Base-by-base conservation (phyloP, 2,113 vertebrate genomes). In the Vulpes vulpes region DNA sequence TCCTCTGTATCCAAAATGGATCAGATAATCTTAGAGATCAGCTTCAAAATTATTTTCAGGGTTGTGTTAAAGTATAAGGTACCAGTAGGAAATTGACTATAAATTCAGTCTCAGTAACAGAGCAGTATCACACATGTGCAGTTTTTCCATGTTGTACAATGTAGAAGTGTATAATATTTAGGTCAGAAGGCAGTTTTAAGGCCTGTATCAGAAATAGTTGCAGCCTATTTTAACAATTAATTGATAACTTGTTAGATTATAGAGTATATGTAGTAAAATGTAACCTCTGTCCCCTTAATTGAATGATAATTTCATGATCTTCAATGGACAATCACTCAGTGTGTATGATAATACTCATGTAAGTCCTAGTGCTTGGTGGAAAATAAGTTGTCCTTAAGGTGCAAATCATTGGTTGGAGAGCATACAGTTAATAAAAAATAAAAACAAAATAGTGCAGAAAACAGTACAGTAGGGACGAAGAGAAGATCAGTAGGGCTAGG, bases 21-120 rank as follows among this genome's bases (percentile, higher is more conserved):
- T 92, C 62, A 95, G 32, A 90, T 97, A 74, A 84, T 80, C 60
- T 93, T 89, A 95, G 73, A 94, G 94, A 87, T 14, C 12, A 59
- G 16, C 89, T 96, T 80, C 82, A 96, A 5, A 95, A 65, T 93
- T 93, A 79, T 83, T 94, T 76, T 87, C 35, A 62, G 35, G 53
- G 17, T 71, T 87, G 0, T 23, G 0, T 94, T 82, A 88, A 93
- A 92, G 35, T 11, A 32, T 79, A 67, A 55, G 23, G 27, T 51
- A 10, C 67, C 91, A n/a, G 49, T 59, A 23, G 35, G 32, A 74
- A 93, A 84, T 35, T 17, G 11, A 49, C 62, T 74, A 0, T 87
- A 38, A 86, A 25, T 20, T 89, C 35, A n/a, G 49, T 51, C 35
- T 87, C 53, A 43, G 60, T 35, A 38, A 9, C 55, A 96, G 43